phyloP scores from a whole-genome alignment of 2,797 vertebrate genomes.

The Prunella strophiata region DNA sequence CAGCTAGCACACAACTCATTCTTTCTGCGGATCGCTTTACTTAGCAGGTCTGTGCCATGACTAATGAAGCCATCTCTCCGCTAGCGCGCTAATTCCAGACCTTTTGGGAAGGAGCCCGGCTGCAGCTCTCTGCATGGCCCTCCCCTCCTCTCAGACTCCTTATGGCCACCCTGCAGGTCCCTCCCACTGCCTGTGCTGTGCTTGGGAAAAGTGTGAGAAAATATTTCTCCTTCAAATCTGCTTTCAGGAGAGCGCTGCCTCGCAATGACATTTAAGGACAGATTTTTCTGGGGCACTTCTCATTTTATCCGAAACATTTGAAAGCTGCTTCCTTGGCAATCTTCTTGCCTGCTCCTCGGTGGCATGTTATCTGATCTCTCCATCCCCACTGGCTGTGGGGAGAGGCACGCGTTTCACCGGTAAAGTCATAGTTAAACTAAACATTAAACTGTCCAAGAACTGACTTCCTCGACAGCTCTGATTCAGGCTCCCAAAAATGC shows the following conservation, averaged over 20 bases:
- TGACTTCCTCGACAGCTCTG: slow-evolving; percentile 91
- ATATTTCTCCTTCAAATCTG: slow-evolving; percentile 7
- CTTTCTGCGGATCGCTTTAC: slow-evolving; percentile 16
- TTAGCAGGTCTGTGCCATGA: slow-evolving; percentile 29
- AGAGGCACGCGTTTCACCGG: slow-evolving; percentile 38
- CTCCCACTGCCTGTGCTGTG: slow-evolving; percentile 28
- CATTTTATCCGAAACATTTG: not conserved
- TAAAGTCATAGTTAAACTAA: slow-evolving; percentile 69
- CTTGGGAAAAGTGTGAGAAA: slow-evolving; percentile 28
- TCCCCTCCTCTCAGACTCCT: slow-evolving; percentile 29
- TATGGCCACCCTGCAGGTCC: slow-evolving; percentile 53
- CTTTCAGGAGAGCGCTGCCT: not conserved
- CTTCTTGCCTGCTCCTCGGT: not conserved
- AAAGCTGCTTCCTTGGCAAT: not conserved
- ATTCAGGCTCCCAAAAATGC: slow-evolving; percentile 93
- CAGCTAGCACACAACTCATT: not conserved
- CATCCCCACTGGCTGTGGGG: not conserved
- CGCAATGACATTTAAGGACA: not conserved
- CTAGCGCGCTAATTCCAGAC: slow-evolving; percentile 10
- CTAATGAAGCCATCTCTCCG: slow-evolving; percentile 18
- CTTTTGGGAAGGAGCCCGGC: slow-evolving; percentile 41
- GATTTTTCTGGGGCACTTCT: slow-evolving; percentile 20
- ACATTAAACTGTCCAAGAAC: slow-evolving; percentile 80
- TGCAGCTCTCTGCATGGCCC: not conserved
- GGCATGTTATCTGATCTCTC: slow-evolving; percentile 12